A percentile compares a stretch with the other conserved stretches of the same genome.
These are phyloP conservation scores for Drosophila fuyamai DNA, from an alignment of 1,140 invertebrate species.

Conservation along the genomic window DNA sequence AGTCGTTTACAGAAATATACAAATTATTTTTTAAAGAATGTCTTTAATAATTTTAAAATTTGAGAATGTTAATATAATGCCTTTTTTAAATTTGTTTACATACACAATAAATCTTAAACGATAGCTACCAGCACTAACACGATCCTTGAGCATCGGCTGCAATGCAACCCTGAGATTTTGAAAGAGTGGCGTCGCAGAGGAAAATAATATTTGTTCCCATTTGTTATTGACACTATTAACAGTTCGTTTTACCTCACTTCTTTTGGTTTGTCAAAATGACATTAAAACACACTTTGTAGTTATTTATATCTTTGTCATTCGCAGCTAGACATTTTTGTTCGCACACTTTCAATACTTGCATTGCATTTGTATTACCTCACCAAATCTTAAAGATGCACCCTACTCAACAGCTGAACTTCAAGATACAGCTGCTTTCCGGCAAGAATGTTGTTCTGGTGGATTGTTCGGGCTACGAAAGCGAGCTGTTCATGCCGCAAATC, in stretches of 20 bases:
- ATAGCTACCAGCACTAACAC: background rate
- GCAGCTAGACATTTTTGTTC: conserved; percentile 1
- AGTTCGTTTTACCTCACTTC: background rate
- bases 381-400: conserved; percentile 24
- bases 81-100: background rate
- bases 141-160: background rate
- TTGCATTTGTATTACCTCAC: background rate
- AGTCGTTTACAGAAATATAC: background rate
- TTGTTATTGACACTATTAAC: background rate
- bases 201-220: background rate
- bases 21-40: background rate
- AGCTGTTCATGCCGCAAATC: conserved; percentile 74
- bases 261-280: conserved; percentile 20
- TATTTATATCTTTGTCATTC: background rate
- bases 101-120: no score
- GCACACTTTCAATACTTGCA: conserved; percentile 2
- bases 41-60: background rate
- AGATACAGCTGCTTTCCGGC: conserved; percentile 64
- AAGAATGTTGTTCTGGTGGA: conserved; percentile 73
- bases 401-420: conserved; percentile 23
- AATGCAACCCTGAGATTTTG: conserved; percentile 9
- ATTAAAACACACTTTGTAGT: background rate
- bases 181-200: background rate
- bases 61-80: background rate
- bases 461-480: conserved; percentile 55